phyloP scores from a whole-genome alignment of 2,113 vertebrate species.

The chimpanzee (Pan troglodytes) region NHGRI_mPanTro3-v2.1_pri NC_072404.2:75589501-75590000 shows the following conservation, averaged over 20 bases:
- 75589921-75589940: background rate
- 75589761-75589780: background rate
- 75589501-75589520: background rate
- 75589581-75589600: background rate
- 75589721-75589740: background rate
- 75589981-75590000: background rate
- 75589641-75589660: background rate
- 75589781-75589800: background rate
- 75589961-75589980: background rate
- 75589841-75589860: background rate
- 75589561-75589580: background rate
- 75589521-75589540: background rate
- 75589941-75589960: background rate
- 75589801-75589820: background rate
- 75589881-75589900: background rate
- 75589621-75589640: background rate
- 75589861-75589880: background rate
- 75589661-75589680: background rate
- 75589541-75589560: background rate
- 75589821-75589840: background rate
- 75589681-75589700: background rate
- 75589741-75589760: background rate
- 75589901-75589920: no score
- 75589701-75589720: background rate
- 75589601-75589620: background rate